These are phyloP conservation scores for Silvanus unidentatus DNA, from an alignment of 2,888 invertebrate genomes.

Conservation along the genomic window DNA sequence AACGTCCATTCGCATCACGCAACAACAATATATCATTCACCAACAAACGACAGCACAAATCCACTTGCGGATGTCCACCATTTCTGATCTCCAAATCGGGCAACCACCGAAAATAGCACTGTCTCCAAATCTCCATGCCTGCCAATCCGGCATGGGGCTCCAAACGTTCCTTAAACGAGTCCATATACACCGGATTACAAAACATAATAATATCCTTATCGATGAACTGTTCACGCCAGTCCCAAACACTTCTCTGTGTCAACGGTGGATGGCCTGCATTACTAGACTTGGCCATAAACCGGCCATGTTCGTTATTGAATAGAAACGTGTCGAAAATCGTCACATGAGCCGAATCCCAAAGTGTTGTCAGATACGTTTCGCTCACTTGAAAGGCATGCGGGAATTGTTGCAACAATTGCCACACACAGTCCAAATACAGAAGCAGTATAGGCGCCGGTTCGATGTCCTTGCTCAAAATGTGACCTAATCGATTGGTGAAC, in stretches of 20 bases:
- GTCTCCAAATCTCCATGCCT: slow-evolving; percentile 71
- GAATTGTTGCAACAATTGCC: slow-evolving; percentile 86
- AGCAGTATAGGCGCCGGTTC: slow-evolving; percentile 81
- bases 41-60: slow-evolving; percentile 47
- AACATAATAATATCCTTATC: slow-evolving; percentile 77
- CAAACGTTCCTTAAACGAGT: slow-evolving; percentile 39
- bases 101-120: slow-evolving; percentile 88
- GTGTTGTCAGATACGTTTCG: slow-evolving; percentile 82
- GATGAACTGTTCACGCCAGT: slow-evolving; percentile 82
- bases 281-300: slow-evolving; percentile 57
- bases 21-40: slow-evolving; percentile 14
- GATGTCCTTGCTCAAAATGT: slow-evolving; percentile 56
- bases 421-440: slow-evolving; percentile 87
- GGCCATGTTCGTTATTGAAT: slow-evolving; percentile 78
- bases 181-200: slow-evolving; percentile 73
- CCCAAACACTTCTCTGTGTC: slow-evolving; percentile 75
- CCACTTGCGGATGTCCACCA: slow-evolving; percentile 60
- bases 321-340: slow-evolving; percentile 91
- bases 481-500: slow-evolving; percentile 56
- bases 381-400: slow-evolving; percentile 87
- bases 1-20: slow-evolving; percentile 21
- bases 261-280: slow-evolving; percentile 42
- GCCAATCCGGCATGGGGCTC: slow-evolving; percentile 52
- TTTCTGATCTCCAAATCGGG: slow-evolving; percentile 71
- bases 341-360: slow-evolving; percentile 86